Evolutionary conservation across 2,888 invertebrate species (phyloP), one percentile per base, ranked within the genome.

Genomic region (Agriopis leucophaearia): DNA sequence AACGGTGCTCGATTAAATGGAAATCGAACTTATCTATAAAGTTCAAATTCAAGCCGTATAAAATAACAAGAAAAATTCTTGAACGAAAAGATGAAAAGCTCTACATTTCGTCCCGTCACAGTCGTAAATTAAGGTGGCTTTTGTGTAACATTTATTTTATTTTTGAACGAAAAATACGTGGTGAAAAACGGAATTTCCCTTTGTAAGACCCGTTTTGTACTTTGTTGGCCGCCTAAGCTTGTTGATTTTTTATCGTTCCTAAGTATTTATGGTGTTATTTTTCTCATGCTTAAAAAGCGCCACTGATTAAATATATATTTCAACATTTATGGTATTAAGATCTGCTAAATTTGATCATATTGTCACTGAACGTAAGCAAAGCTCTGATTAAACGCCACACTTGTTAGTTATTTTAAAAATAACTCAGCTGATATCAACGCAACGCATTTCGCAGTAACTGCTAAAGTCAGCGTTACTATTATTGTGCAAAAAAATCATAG

Each of bases 111-210:
- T 64, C 57, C 61, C 66, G 64, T 65, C 62, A 67, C 71, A 66
- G 57, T 52, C 59, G 60, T 71, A 69, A 71, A 69, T 71, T 71
- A 71, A 64, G 66, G 48, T 50, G 55, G 69, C 66, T 71, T 69
- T 71, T 71, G 65, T 71, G 67, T 59, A 16, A 69, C 66, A 70
- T 70, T 65, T 55, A 66, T 61, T 66, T 61, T 69, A 61, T 58
- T 71, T 68, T 58, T 68, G 61, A 61, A 61, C 52, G 66, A 64
- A 69, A 69, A 72, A 75, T 69, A 72, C 71, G 73, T 67, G 69
- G 69, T 72, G 72, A 71, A 72, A 74, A 71, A 70, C 64, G 67
- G 54, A 65, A 61, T 61, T 69, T 60, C 65, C 68, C 47, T 68
- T 69, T 73, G 69, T 67, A 60, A 64, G 63, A 48, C 15, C 63